Evolutionary conservation across 2,888 invertebrate species (phyloP), one percentile per base, ranked within the genome.

Genomic region (Epicampocera succincta): DNA sequence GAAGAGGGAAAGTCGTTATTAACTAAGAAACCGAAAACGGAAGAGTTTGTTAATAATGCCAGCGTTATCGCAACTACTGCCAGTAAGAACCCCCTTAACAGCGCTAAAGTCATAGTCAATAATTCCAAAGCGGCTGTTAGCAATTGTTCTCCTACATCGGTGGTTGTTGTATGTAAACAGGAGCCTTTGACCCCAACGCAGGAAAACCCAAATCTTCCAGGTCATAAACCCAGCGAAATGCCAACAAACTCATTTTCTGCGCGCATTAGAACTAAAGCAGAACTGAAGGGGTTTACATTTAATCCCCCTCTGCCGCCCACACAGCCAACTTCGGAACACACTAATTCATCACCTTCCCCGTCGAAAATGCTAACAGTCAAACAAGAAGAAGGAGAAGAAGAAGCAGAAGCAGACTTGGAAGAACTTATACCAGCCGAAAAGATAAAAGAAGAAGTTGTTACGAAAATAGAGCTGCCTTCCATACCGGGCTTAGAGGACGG

Each of bases 181-280:
- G 86, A 86, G 42, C 83, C 85, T 5, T 29, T 83, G 48, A 84
- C 85, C 0, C 84, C 85, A 12, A 83, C 84, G 1, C 58, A 63
- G 4, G 65, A 74, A n/a, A 66, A 38, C 11, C 58, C 72, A 12
- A 58, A 66, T 44, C 29, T 63, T 29, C 3, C n/a, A 3, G 25
- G 12, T 19, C n/a, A 68, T 66, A 74, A 76, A 90, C 77, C 92
- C 92, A 83, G 92, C 95, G 56, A 94, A 33, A 54, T 48, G 13
- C 65, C 84, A 3, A 71, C 85, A 13, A 88, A 89, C 54, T 88
- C 93, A 0, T 60, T 66, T 69, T 93, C 94, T 4, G 94, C 95
- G 12, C 93, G 96, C 87, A 96, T 97, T 87, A 92, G 96, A 84
- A 97, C 97, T 3, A 97, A 97, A 91, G 97, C 96, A 1, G 97